A percentile compares a stretch with the other conserved stretches of the same genome.
phyloP scores from a whole-genome alignment of 1,140 invertebrate genomes.

The Trichonephila clavata region DNA sequence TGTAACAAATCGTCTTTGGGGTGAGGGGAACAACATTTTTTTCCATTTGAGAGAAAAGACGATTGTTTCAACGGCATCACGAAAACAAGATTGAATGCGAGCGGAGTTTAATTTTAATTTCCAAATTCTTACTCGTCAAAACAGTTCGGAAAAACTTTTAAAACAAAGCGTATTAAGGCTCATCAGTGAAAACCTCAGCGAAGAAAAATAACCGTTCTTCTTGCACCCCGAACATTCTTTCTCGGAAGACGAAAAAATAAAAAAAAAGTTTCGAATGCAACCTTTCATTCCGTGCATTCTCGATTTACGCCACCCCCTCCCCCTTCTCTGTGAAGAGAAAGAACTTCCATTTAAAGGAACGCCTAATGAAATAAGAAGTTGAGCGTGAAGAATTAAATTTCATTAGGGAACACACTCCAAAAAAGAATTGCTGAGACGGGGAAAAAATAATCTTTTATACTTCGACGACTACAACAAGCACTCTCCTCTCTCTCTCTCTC shows the following conservation, averaged over 20 bases:
- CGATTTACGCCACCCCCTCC: conserved; percentile 6
- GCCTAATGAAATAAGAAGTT: conserved; percentile 62
- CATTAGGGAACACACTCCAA: conserved; percentile 37
- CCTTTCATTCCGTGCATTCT: conserved; percentile 39
- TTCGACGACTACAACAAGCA: no score
- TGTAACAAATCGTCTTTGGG: no score
- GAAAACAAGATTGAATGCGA: background rate
- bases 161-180: conserved; percentile 26
- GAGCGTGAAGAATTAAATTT: conserved; percentile 58
- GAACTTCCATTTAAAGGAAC: conserved; percentile 46
- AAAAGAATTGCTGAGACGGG: background rate
- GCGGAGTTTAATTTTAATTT: conserved; percentile 2
- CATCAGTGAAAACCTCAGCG: conserved; percentile 12
- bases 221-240: conserved; percentile 32
- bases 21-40: no score
- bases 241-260: background rate
- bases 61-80: background rate
- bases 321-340: background rate
- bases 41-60: no score
- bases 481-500: no score
- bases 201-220: conserved; percentile 14
- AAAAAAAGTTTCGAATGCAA: conserved; percentile 43
- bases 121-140: conserved; percentile 5
- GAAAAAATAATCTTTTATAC: background rate
- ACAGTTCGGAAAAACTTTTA: background rate